Evolutionary conservation across 2,797 vertebrate species (phyloP).

Genomic region (Platalea minor): DNA sequence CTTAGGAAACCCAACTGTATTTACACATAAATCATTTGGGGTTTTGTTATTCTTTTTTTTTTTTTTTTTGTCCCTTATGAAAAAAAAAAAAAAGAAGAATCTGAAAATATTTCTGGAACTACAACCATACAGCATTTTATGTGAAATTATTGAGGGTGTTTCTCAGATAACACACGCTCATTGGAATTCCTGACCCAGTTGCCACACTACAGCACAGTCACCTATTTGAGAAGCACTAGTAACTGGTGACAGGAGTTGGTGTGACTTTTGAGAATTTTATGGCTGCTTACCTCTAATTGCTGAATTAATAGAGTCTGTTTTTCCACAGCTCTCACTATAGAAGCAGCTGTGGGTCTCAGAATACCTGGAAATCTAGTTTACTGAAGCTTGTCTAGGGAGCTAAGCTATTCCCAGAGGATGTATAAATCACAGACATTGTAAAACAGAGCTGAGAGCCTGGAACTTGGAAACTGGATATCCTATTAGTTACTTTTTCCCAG

Average conservation of each 20-base stretch:
- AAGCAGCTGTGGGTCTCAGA: not conserved
- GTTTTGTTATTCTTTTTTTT: not conserved
- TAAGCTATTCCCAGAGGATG: not conserved
- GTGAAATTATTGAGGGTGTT: not conserved
- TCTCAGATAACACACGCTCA: not conserved
- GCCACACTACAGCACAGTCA: not conserved
- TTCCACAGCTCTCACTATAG: not conserved
- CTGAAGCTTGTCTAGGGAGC: not conserved
- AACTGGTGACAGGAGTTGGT: not conserved
- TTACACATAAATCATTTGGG: not conserved
- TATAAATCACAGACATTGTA: not conserved
- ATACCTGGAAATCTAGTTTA: conserved; percentile 6
- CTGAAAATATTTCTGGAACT: not conserved
- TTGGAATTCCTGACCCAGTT: not conserved
- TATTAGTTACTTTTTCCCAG: not conserved
- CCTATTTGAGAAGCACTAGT: not conserved
- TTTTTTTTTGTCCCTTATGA: not conserved
- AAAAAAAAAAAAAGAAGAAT: not conserved
- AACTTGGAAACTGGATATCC: not conserved
- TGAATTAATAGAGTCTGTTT: not conserved
- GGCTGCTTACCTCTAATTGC: not conserved
- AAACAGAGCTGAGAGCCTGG: not conserved
- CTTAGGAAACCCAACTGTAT: not conserved
- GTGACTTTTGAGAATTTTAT: conserved; percentile 3
- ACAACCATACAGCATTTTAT: accelerated